Evolutionary conservation across 2,888 invertebrate genomes (phyloP), one percentile per base, ranked within the genome.

Genomic region (Heteromyza rotundicornis): DNA sequence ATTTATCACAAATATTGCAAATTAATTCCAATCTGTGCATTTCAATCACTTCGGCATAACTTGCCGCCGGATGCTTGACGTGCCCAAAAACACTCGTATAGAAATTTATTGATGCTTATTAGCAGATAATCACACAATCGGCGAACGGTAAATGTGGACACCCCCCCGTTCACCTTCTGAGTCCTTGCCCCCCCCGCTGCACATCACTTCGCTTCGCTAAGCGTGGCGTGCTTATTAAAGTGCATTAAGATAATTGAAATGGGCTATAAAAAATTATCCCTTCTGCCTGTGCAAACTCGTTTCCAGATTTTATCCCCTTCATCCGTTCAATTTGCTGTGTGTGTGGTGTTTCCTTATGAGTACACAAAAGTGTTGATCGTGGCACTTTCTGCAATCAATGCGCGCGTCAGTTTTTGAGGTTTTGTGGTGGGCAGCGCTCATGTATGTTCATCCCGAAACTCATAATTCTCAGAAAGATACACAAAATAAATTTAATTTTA

Each of bases 21-120:
- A 76, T 76, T 76, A 76, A 77, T 76, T 77, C 76, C 74, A 77
- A 76, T 76, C 77, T 71, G 67, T 62, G 67, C 67, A 69, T 61
- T 70, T 70, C 71, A 73, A 75, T 74, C 74, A 57, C 47, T 60
- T 60, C 49, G 49, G 53, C 67, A 64, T 72, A 67, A 70, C n/a
- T n/a, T n/a, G n/a, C 72, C 66, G 64, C 58, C 67, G 70, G 72
- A 65, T 66, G 68, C 66, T 62, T 61, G 64, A 63, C 67, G 64
- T 64, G 61, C 69, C 65, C 70, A 55, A 54, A 68, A 73, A 68
- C 71, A 70, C 69, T 70, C 69, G 67, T 75, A 75, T 75, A 72
- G 76, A 77, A 75, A 77, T 76, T 75, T 75, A 79, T 79, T 76
- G 77, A 73, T 78, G 73, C 77, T 79, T 80, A 80, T 80, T 80